These are phyloP conservation scores for Bagarius yarrelli DNA, from an alignment of 2,113 vertebrate species.

Conservation along the genomic window DNA sequence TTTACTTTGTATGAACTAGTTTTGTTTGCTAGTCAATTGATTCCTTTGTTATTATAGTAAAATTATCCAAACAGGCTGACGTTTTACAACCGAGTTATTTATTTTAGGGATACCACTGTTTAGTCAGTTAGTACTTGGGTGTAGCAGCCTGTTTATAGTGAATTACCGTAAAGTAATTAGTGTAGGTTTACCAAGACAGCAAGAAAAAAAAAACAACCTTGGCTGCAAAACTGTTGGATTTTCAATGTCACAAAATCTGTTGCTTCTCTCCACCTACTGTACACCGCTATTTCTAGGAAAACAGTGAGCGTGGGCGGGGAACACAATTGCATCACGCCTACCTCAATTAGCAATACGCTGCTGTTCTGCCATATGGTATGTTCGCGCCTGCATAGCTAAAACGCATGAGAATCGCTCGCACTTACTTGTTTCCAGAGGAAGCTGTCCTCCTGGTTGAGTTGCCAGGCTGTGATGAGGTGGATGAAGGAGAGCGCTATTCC, in stretches of 20 bases:
- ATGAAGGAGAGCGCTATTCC: conserved; percentile 80
- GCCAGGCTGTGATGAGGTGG: conserved; percentile 85
- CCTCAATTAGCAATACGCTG: conserved; percentile 17
- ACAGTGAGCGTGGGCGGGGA: not conserved
- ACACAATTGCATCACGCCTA: not conserved
- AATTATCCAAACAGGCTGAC: not conserved
- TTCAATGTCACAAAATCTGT: conserved; percentile 16
- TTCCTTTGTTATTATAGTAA: not conserved
- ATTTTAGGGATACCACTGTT: not conserved
- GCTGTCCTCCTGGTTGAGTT: conserved; percentile 74
- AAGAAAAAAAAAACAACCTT: not conserved
- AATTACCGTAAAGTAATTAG: not conserved
- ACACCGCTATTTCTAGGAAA: conserved; percentile 12
- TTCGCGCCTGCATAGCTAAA: not conserved
- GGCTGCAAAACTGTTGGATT: conserved; percentile 13
- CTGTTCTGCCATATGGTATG: not conserved
- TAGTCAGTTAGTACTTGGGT: not conserved
- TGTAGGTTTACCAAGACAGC: not conserved
- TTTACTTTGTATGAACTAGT: not conserved
- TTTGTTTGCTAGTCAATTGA: not conserved
- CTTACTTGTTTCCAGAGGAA: conserved; percentile 88
- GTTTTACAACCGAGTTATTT: not conserved
- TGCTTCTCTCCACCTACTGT: conserved; percentile 6
- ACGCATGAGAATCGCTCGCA: not conserved
- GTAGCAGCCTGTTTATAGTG: conserved; percentile 1